phyloP scores from a whole-genome alignment of 2,797 vertebrate genomes.

The Peromyscus attwateri region DNA sequence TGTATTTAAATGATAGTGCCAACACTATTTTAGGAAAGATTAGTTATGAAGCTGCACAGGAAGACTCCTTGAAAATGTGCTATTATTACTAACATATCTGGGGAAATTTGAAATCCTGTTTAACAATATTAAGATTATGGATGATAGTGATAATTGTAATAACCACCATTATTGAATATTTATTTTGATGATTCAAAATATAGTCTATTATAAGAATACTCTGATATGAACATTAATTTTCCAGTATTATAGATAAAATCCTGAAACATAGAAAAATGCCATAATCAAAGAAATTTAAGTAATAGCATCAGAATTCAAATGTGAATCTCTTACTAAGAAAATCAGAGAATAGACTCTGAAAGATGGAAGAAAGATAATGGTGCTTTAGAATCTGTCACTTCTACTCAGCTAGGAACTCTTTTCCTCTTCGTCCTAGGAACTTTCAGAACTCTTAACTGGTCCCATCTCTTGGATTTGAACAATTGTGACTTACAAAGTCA shows the following conservation, averaged over 20 bases:
- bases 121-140: background rate
- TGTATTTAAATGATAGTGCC: background rate
- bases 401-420: background rate
- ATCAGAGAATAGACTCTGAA: background rate
- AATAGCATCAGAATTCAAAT: background rate
- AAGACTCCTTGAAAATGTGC: background rate
- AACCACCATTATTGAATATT: background rate
- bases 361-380: background rate
- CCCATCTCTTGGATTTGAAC: background rate
- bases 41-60: background rate
- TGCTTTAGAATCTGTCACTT: background rate
- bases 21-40: background rate
- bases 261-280: background rate
- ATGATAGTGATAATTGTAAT: background rate
- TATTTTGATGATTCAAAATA: slow-evolving; percentile 29
- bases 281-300: background rate
- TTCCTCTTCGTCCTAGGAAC: background rate
- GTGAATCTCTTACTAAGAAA: background rate
- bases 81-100: background rate
- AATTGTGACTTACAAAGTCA: background rate
- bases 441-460: background rate
- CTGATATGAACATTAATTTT: background rate
- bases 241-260: background rate
- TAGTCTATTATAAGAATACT: background rate
- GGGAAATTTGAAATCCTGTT: background rate